Conservation (phyloP, 2,888 invertebrate species). For the Hetaerina titia region DNA sequence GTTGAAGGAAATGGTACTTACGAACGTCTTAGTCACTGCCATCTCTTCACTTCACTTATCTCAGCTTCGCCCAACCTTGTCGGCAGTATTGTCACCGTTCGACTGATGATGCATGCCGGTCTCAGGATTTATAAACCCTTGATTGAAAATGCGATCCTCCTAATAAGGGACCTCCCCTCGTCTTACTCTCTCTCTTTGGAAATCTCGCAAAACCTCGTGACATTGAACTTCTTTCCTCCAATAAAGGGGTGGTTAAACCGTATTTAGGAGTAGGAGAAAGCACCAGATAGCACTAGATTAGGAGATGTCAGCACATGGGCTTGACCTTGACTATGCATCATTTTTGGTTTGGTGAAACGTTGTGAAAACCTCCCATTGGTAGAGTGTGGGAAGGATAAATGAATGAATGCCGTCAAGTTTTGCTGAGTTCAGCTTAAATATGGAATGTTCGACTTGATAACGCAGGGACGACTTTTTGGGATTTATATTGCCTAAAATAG, state of each 20-base stretch:
- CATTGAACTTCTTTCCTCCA: slow-evolving; percentile 2
- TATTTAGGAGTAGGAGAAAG: slow-evolving; percentile 4
- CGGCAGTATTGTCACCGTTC: neutral
- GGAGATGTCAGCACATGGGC: neutral
- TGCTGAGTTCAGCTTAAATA: neutral
- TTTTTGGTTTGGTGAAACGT: slow-evolving; percentile 25
- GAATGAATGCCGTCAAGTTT: neutral
- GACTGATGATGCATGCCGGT: neutral
- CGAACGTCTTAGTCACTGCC: neutral
- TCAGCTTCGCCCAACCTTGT: neutral
- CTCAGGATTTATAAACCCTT: slow-evolving; percentile 33
- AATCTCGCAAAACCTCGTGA: neutral
- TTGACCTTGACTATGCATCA: neutral
- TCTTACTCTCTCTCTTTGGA: neutral
- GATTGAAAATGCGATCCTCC: neutral
- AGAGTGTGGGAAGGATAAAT: neutral
- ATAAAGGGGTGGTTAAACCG: neutral
- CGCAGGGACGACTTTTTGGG: too few relatives aligned
- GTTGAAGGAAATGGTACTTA: neutral
- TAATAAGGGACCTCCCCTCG: neutral
- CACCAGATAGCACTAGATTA: neutral
- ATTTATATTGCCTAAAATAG: neutral
- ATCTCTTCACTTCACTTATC: neutral
- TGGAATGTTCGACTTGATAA: neutral
- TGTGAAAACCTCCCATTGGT: neutral